Conservation (phyloP, 1,140 invertebrate species). For the Drosophila baimaii region DNA sequence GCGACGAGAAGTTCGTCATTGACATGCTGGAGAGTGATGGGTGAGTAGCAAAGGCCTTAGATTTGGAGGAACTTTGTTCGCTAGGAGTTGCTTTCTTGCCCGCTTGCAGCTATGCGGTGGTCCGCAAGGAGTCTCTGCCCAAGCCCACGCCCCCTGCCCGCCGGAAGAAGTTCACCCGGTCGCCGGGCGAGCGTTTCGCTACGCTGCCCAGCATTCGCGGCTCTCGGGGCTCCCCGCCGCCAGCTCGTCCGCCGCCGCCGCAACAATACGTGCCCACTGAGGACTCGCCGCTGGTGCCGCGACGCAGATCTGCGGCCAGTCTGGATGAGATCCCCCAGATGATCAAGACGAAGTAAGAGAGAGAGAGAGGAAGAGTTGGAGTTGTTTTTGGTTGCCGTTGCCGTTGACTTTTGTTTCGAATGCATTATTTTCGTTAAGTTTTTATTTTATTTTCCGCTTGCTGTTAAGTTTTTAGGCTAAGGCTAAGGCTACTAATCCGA, state of each 20-base stretch:
- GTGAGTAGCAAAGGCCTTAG: constrained; percentile 59
- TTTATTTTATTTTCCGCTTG: constrained; percentile 35
- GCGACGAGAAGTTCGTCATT: constrained; percentile 82
- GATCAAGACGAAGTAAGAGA: constrained; percentile 75
- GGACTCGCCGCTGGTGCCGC: constrained; percentile 67
- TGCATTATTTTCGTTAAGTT: constrained; percentile 75
- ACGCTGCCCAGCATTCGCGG: constrained; percentile 85
- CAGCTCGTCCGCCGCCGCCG: constrained; percentile 72
- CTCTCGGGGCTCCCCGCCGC: constrained; percentile 80
- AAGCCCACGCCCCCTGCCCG: constrained; percentile 86
- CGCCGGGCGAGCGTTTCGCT: constrained; percentile 85
- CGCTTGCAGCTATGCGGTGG: constrained; percentile 77
- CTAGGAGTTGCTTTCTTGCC: constrained; percentile 65
- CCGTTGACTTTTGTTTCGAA: constrained; percentile 62
- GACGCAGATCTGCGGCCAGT: constrained; percentile 62
- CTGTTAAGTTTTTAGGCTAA: constrained; percentile 63
- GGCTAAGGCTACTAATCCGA: constrained; percentile 51
- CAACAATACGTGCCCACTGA: constrained; percentile 70
- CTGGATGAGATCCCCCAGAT: constrained; percentile 67
- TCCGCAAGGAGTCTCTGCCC: constrained; percentile 85
- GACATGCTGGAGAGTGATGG: constrained; percentile 85
- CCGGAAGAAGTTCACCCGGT: constrained; percentile 85
- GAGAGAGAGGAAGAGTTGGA: constrained; percentile 11
- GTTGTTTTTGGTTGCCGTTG: constrained; percentile 37
- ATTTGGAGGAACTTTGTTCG: constrained; percentile 17